These are phyloP conservation scores for Galerucella nymphaeae DNA, from an alignment of 2,888 invertebrate species.

Conservation along the genomic window DNA sequence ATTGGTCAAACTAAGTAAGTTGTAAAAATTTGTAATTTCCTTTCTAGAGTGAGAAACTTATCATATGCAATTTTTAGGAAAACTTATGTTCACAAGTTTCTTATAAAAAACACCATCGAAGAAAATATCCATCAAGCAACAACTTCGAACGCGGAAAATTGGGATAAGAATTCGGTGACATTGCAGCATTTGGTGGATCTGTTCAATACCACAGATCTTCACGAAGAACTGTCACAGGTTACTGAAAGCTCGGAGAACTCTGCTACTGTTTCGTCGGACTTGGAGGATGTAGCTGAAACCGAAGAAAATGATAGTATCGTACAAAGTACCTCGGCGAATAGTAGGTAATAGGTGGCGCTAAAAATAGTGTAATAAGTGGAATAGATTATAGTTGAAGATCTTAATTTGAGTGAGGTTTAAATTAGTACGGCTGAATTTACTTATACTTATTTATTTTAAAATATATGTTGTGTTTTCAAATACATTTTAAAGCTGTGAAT, in stretches of 20 bases:
- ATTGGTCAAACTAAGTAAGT: slow-evolving; percentile 79
- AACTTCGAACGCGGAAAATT: slow-evolving; percentile 62
- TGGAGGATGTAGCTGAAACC: background rate
- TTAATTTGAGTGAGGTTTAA: too few species aligned
- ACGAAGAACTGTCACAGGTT: background rate
- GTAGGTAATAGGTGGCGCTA: background rate
- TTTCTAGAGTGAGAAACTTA: background rate
- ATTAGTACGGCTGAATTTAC: too few species aligned
- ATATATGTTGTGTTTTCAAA: too few species aligned
- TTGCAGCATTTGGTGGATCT: slow-evolving; percentile 62
- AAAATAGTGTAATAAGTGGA: background rate
- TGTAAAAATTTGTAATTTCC: slow-evolving; percentile 10
- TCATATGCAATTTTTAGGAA: slow-evolving; percentile 65
- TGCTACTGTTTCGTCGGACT: background rate
- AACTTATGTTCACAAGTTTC: slow-evolving; percentile 78
- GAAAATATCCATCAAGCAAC: slow-evolving; percentile 72
- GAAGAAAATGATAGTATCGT: background rate
- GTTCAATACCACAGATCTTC: slow-evolving; percentile 50
- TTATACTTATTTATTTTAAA: too few species aligned
- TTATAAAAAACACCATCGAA: slow-evolving; percentile 77
- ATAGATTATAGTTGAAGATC: too few species aligned
- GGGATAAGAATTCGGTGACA: slow-evolving; percentile 65
- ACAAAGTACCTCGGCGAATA: background rate
- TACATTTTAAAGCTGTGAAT: too few species aligned
- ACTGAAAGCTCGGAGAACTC: background rate